Conservation (phyloP, 2,797 vertebrate genomes). For the Nasua narica region DNA sequence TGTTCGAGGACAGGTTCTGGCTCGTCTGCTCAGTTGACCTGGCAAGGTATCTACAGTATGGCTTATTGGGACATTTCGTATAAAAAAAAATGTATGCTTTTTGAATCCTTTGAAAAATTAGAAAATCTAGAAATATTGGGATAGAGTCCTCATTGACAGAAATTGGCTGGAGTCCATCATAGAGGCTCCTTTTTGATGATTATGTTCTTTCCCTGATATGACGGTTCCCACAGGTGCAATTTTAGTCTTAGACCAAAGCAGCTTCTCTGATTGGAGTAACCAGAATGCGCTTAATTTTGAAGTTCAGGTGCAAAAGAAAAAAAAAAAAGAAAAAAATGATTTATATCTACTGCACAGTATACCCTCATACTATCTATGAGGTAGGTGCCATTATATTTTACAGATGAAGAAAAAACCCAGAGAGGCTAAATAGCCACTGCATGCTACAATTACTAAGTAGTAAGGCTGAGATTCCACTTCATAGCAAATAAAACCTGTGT, state of each 20-base stretch:
- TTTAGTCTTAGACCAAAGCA: not conserved
- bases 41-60: not conserved
- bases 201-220: not conserved
- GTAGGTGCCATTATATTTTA: not conserved
- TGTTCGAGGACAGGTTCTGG: not conserved
- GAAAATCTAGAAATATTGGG: not conserved
- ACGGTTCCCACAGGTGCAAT: not conserved
- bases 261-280: not conserved
- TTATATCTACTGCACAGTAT: not conserved
- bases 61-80: not conserved
- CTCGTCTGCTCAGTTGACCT: not conserved
- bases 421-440: not conserved
- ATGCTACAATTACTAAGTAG: too few relatives aligned
- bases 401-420: not conserved
- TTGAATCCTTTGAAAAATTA: not conserved
- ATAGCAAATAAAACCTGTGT: not conserved
- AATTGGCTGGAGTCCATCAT: not conserved
- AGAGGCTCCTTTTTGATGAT: not conserved
- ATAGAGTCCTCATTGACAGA: not conserved
- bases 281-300: not conserved
- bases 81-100: not conserved
- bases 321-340: not conserved
- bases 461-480: not conserved
- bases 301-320: not conserved
- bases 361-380: not conserved